Evolutionary conservation across 2,113 vertebrate genomes (phyloP), one percentile per base, ranked within the genome.

Genomic region (Furnarius figulus): DNA sequence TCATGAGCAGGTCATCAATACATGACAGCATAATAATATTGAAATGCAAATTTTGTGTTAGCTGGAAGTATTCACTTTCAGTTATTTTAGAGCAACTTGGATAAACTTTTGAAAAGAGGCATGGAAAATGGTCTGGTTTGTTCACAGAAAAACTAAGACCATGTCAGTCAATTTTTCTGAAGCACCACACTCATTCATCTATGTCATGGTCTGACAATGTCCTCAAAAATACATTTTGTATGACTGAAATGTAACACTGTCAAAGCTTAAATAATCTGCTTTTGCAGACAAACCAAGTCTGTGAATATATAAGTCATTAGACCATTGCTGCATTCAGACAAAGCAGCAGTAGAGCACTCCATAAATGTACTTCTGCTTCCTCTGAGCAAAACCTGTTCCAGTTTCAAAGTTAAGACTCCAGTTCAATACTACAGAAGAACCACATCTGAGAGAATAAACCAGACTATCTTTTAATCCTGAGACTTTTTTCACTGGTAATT

Each of bases 11-110:
- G 28, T 55, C 47, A 73, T 47, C 56, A 53, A 65, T 59, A 73
- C 5, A 12, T 33, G 50, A 58, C 30, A 52, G 65, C 66, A 66
- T 63, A 84, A 92, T 85, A 96, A 46, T 86, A 86, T 67, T 6
- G 19, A 80, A 91, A 73, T 65, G 59, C 80, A 94, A 95, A 94
- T 87, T 82, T 89, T 78, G n/a, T 87, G 35, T 68, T 73, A 66
- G 76, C 71, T 92, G 71, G 72, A 95, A 79, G 44, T 31, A 82
- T 61, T 95, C n/a, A 30, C 33, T 94, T 89, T 27, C 75, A 91
- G 78, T 67, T 66, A 46, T 25, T 95, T 96, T 85, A 87, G 71
- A 95, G 67, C 31, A 82, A 79, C 55, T 72, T 88, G 27, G 70
- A 65, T 31, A 79, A 91, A 95, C 55, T 78, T 62, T 50, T 84